A percentile compares a stretch with the other conserved stretches of the same genome.
Conservation (phyloP, 1,140 invertebrate species). For the Drosophila kurseongensis region DNA sequence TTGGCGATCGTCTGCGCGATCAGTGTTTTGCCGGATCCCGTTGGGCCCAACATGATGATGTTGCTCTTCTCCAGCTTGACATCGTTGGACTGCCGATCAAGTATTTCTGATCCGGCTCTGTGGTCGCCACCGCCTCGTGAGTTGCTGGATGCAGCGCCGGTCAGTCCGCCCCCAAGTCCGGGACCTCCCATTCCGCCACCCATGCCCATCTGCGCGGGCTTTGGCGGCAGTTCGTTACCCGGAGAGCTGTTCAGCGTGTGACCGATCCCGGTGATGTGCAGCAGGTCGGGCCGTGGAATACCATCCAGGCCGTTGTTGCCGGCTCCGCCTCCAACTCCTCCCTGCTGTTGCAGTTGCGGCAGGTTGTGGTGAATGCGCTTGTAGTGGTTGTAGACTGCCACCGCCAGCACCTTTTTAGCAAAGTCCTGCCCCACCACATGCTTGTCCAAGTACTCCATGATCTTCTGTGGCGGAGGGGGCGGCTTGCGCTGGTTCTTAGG, state of each 20-base stretch:
- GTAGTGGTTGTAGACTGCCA: slow-evolving; percentile 99
- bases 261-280: slow-evolving; percentile 93
- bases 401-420: slow-evolving; percentile 99
- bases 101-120: slow-evolving; percentile 90
- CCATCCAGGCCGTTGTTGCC: slow-evolving; percentile 84
- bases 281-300: slow-evolving; percentile 87
- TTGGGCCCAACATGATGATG: slow-evolving; percentile 98
- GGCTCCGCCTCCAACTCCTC: slow-evolving; percentile 56
- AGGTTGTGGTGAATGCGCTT: slow-evolving; percentile 98
- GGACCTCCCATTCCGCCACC: slow-evolving; percentile 54
- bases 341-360: slow-evolving; percentile 86
- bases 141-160: slow-evolving; percentile 14
- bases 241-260: slow-evolving; percentile 86
- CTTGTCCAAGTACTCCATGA: slow-evolving; percentile 97
- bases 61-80: slow-evolving; percentile 98
- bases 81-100: slow-evolving; percentile 94
- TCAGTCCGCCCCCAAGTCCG: slow-evolving; percentile 41
- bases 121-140: slow-evolving; percentile 30
- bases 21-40: slow-evolving; percentile 99
- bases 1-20: slow-evolving; percentile 98
- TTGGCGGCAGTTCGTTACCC: slow-evolving; percentile 84
- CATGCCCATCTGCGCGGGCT: slow-evolving; percentile 61
- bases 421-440: slow-evolving; percentile 99
- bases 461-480: slow-evolving; percentile 97
- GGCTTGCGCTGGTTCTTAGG: slow-evolving; percentile 89